Conservation (phyloP, 2,888 invertebrate species). For the Agrilus biguttatus region DNA sequence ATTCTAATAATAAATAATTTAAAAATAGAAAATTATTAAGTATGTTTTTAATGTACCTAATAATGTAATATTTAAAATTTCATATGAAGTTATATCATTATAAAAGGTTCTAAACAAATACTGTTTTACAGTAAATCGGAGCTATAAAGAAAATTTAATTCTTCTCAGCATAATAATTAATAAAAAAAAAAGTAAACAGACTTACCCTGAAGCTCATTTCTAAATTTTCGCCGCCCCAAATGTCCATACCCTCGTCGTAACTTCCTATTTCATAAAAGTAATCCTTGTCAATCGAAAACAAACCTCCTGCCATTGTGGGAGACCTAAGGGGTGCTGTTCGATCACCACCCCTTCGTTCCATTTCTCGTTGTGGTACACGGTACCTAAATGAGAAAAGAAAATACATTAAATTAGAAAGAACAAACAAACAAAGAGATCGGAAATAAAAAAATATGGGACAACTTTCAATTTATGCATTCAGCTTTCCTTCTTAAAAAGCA, state of each 20-base stretch:
- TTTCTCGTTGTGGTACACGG: slow-evolving; percentile 92
- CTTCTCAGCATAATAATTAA: no score
- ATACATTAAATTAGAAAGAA: neutral
- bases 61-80: no score
- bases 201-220: slow-evolving; percentile 90
- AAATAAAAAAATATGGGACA: neutral
- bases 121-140: no score
- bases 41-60: no score
- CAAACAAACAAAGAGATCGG: neutral
- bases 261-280: slow-evolving; percentile 97
- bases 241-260: slow-evolving; percentile 99
- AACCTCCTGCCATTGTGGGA: slow-evolving; percentile 97
- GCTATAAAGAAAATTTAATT: no score
- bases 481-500: neutral
- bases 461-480: no score
- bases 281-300: slow-evolving; percentile 87
- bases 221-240: slow-evolving; percentile 95
- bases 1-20: no score
- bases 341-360: slow-evolving; percentile 85
- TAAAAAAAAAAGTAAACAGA: slow-evolving; percentile 1
- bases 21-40: no score
- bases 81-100: no score
- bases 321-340: slow-evolving; percentile 84
- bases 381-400: slow-evolving; percentile 47
- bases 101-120: no score